A percentile compares a stretch with the other conserved stretches of the same genome.
Conservation (phyloP, 92 coral and sea anemone species). For the Chrysogorgia sp. region DNA sequence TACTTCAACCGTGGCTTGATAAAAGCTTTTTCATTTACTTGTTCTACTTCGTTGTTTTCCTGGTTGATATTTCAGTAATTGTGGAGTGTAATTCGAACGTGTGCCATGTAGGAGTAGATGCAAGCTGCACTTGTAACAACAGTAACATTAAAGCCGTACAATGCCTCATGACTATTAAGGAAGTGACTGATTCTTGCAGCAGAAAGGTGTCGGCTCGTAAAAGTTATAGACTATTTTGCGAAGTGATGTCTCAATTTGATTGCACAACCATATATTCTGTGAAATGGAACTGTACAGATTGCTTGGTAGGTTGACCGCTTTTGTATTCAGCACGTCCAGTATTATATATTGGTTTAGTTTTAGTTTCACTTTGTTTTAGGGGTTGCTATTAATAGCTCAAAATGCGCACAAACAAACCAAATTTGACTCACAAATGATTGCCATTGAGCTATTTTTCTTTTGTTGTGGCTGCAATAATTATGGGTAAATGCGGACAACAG, state of each 20-base stretch:
- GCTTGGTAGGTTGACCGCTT: conserved; percentile 51
- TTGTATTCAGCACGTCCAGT: background rate
- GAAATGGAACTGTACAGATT: conserved; percentile 66
- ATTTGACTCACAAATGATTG: too few relatives aligned
- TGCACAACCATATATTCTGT: conserved; percentile 61
- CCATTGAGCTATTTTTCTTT: too few relatives aligned
- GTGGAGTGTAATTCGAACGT: background rate
- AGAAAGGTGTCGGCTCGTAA: conserved; percentile 37
- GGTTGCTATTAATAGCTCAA: too few relatives aligned
- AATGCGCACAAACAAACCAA: too few relatives aligned
- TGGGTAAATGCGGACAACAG: background rate
- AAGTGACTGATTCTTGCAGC: conserved; percentile 7
- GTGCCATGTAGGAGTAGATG: background rate
- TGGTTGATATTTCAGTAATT: background rate
- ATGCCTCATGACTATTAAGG: conserved; percentile 17
- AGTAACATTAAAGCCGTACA: background rate
- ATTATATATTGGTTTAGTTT: background rate
- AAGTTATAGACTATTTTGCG: conserved; percentile 48
- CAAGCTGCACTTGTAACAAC: conserved; percentile 12
- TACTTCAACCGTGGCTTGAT: background rate
- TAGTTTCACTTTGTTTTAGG: background rate
- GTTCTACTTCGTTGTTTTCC: background rate
- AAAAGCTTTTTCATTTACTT: conserved; percentile 1
- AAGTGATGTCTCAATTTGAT: conserved; percentile 57
- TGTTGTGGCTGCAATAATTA: too few relatives aligned